A percentile compares a stretch with the other conserved stretches of the same genome.
Conservation (phyloP, 35 echinoderm and acorn worm genomes). For the Patiria miniata region DNA sequence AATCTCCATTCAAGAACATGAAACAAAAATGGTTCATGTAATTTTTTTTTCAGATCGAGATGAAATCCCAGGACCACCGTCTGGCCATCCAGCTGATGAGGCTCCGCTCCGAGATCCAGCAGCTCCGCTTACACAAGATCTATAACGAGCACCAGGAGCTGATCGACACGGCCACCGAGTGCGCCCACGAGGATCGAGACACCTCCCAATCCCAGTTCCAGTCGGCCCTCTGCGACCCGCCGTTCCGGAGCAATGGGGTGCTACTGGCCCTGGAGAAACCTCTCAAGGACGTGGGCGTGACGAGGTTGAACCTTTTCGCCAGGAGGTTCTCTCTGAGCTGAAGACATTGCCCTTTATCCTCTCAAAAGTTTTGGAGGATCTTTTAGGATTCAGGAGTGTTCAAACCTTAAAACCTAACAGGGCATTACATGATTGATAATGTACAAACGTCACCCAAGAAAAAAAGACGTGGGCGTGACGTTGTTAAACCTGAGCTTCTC, state of each 20-base stretch:
- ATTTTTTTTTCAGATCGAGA: conserved; percentile 56
- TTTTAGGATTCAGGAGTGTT: too few relatives aligned
- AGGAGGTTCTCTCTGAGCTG: conserved; percentile 71
- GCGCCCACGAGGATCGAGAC: conserved; percentile 66
- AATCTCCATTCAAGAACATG: too few relatives aligned
- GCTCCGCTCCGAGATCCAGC: conserved; percentile 70
- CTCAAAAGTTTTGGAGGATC: too few relatives aligned
- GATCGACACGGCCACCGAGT: conserved; percentile 75
- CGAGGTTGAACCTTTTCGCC: conserved; percentile 72
- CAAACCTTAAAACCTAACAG: too few relatives aligned
- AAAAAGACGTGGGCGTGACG: conserved; percentile 86
- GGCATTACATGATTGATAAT: too few relatives aligned
- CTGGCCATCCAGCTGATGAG: conserved; percentile 90
- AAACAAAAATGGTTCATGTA: too few relatives aligned
- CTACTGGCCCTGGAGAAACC: conserved; percentile 47
- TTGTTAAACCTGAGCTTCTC: conserved; percentile 77
- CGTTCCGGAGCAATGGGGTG: background rate
- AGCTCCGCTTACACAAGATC: conserved; percentile 78
- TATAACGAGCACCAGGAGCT: conserved; percentile 70
- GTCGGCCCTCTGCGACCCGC: conserved; percentile 73
- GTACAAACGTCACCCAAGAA: too few relatives aligned
- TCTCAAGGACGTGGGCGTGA: conserved; percentile 83
- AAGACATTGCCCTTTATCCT: too few relatives aligned
- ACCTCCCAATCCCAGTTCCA: conserved; percentile 33
- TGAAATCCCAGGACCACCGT: conserved; percentile 87